A percentile compares a stretch with the other conserved stretches of the same genome.
phyloP scores from a whole-genome alignment of 2,797 vertebrate species.

The Sarcophilus harrisii region DNA sequence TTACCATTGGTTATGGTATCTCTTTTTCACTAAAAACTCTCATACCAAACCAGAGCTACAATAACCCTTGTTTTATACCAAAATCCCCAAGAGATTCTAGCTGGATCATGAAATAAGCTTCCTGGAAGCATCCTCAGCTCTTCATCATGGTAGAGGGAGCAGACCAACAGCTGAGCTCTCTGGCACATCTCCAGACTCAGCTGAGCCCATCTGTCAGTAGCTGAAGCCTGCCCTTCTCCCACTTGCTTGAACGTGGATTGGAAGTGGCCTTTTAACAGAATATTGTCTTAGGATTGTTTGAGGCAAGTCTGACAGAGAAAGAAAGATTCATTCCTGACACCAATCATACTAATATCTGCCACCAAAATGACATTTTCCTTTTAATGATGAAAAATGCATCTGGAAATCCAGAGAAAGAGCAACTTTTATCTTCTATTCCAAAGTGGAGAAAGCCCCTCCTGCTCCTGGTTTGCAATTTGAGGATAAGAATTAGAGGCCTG shows the following conservation, averaged over 20 bases:
- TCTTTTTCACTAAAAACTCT: conserved; percentile 14
- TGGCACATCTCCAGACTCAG: conserved; percentile 41
- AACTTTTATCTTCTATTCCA: background rate
- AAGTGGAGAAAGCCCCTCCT: background rate
- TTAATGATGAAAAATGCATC: conserved; percentile 89
- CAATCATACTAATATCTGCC: conserved; percentile 88
- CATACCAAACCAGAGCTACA: background rate
- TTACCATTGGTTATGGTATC: background rate
- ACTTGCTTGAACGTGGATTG: conserved; percentile 76
- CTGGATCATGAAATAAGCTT: conserved; percentile 54
- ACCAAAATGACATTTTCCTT: conserved; percentile 86
- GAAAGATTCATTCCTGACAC: conserved; percentile 85
- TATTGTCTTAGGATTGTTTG: conserved; percentile 76
- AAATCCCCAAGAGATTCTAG: conserved; percentile 16
- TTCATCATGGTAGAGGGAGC: conserved; percentile 43
- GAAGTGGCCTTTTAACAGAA: conserved; percentile 86
- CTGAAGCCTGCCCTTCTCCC: conserved; percentile 65
- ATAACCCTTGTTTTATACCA: conserved; percentile 15
- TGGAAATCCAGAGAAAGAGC: conserved; percentile 72
- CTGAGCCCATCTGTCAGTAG: conserved; percentile 64
- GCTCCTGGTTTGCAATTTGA: background rate
- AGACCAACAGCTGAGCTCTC: conserved; percentile 20
- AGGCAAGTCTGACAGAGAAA: conserved; percentile 84
- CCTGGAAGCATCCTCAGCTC: conserved; percentile 48
- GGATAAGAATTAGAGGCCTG: background rate